Percentiles rank a stretch among this genome's conserved stretches.
phyloP scores from a whole-genome alignment of 1,140 invertebrate genomes.

The Phenacoccus solenopsis region DNA sequence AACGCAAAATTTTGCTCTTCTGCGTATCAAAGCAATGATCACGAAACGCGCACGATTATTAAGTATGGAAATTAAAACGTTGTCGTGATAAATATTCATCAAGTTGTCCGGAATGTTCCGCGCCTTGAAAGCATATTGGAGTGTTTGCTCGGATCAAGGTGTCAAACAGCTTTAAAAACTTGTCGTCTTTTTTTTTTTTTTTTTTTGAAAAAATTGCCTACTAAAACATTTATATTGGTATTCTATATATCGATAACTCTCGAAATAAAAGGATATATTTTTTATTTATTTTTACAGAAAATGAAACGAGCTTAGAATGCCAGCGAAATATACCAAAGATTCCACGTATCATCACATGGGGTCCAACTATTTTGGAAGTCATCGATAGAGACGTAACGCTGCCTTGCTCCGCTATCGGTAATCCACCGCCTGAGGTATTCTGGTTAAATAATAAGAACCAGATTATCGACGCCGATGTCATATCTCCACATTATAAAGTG shows the following conservation, averaged over 20 bases:
- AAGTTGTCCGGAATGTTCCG: background rate
- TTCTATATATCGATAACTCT: too few relatives aligned
- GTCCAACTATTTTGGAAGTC: conserved; percentile 33
- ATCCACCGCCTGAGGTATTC: conserved; percentile 44
- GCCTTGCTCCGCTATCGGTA: conserved; percentile 53
- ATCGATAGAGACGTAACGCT: conserved; percentile 49
- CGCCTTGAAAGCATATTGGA: too few relatives aligned
- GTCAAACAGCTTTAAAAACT: too few relatives aligned
- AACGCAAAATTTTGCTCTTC: background rate
- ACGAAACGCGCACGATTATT: background rate
- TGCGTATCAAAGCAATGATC: background rate
- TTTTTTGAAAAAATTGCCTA: too few relatives aligned
- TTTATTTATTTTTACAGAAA: background rate
- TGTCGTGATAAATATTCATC: background rate
- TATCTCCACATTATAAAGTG: conserved; percentile 6
- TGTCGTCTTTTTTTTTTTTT: too few relatives aligned
- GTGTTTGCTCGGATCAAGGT: too few relatives aligned
- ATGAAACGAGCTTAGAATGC: background rate
- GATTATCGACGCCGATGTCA: conserved; percentile 15
- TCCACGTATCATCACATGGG: conserved; percentile 38
- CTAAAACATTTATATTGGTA: too few relatives aligned
- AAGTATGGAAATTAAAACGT: background rate
- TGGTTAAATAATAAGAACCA: conserved; percentile 43
- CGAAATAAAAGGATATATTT: background rate
- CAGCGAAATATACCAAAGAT: background rate